Base-by-base conservation (phyloP, 2,113 vertebrate species). In the Gadus chalcogrammus region DNA sequence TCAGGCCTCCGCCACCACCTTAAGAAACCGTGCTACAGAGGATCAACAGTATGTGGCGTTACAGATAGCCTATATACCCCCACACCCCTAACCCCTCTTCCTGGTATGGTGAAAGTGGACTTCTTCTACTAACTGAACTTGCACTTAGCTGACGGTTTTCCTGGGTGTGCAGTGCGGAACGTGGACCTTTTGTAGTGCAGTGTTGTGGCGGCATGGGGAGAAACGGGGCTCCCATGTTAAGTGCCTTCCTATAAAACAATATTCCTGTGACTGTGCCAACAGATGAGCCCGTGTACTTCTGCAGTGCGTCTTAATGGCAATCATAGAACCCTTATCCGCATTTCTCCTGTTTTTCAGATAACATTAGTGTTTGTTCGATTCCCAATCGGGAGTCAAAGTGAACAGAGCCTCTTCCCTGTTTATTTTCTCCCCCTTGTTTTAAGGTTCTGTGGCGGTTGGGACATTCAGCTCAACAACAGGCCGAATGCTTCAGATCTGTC, bases 261-360 rank as follows among this genome's bases (percentile, higher is more conserved):
- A 76, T 75, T 76, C 79, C 80, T 82, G 85, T 87, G 84, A 88
- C 85, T 86, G 88, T 90, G 89, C 89, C 89, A 89, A 91, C 79
- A 68, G 75, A 87, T 87, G 82, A 91, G 83, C 80, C 85, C 87
- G 80, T 68, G 74, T 87, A 79, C 82, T 76, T 84, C 85, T 82
- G 77, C 89, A 86, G 89, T 81, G 89, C 79, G 82, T 88, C 84
- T 85, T 73, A 69, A 89, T 86, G 89, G 88, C 89, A 89, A 90
- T 91, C 89, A 91, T 53, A 38, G 82, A 87, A 87, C 80, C 20
- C 18, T 82, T 74, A 68, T 64, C 22, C 64, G 73, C 75, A 56
- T 70, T 75, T 80, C 15, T 48, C 42, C 11, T 13, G 9, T 48
- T 48, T 48, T 78, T 81, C 66, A 31, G 59, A 68, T n/a, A 68